These are phyloP conservation scores for Charina bottae DNA, from an alignment of 2,113 vertebrate genomes.

Conservation along the genomic window DNA sequence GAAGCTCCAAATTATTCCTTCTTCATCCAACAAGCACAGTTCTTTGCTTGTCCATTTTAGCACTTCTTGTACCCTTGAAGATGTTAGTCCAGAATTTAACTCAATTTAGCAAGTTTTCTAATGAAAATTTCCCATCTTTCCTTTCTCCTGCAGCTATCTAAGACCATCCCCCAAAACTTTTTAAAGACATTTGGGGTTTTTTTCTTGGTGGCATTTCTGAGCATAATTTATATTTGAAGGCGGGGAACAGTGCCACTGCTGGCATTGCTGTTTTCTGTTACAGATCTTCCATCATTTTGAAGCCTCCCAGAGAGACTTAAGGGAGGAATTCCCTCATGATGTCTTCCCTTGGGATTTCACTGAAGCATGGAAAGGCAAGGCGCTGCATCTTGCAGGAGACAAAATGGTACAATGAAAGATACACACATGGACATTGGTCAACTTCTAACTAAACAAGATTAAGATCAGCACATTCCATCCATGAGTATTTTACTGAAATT, in stretches of 20 bases:
- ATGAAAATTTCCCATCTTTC: background rate
- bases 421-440: background rate
- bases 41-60: background rate
- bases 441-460: background rate
- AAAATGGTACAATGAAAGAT: background rate
- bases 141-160: background rate
- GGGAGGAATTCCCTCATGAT: background rate
- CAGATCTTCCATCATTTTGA: background rate
- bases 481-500: background rate
- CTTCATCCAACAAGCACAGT: background rate
- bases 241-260: background rate
- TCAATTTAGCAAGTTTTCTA: background rate
- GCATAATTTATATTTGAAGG: background rate
- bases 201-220: background rate
- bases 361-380: background rate
- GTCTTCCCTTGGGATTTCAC: background rate
- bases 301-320: background rate
- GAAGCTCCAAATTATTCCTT: background rate
- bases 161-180: background rate
- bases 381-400: background rate
- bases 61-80: background rate
- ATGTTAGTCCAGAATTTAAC: background rate
- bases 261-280: background rate
- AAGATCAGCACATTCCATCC: background rate
- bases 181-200: background rate